Evolutionary conservation across 2,797 vertebrate genomes (phyloP).

Genomic region (Sphenopsis melanotis): DNA sequence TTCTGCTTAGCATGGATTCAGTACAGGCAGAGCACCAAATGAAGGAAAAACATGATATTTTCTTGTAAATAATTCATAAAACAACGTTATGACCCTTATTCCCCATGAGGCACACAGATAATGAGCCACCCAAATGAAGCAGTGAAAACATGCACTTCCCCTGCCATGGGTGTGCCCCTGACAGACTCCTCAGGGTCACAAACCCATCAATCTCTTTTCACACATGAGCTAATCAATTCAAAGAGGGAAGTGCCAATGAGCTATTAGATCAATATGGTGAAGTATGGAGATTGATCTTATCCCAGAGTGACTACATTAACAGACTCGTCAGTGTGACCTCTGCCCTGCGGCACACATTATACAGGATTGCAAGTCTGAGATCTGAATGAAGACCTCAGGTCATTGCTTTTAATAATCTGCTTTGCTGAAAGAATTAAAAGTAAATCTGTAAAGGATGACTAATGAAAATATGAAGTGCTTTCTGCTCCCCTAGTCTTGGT

Average conservation of each 20-base stretch:
- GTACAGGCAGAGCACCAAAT: neutral
- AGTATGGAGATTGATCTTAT: conserved; percentile 88
- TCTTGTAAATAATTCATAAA: conserved; percentile 47
- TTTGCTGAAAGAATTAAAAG: conserved; percentile 54
- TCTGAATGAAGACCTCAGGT: conserved; percentile 64
- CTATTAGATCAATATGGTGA: conserved; percentile 81
- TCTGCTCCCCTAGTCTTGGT: neutral
- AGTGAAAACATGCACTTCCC: conserved; percentile 17
- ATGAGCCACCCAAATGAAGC: conserved; percentile 23
- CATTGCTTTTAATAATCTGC: conserved; percentile 72
- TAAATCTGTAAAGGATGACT: conserved; percentile 60
- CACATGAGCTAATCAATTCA: conserved; percentile 68
- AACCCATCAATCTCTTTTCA: conserved; percentile 71
- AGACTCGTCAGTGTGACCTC: conserved; percentile 83
- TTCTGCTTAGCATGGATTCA: neutral
- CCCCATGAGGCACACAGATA: neutral
- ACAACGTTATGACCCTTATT: conserved; percentile 7
- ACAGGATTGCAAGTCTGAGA: conserved; percentile 72
- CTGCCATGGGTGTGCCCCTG: conserved; percentile 11
- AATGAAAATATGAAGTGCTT: conserved; percentile 23
- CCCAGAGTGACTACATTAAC: conserved; percentile 87
- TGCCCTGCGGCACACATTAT: conserved; percentile 78
- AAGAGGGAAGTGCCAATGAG: conserved; percentile 74
- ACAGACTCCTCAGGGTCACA: conserved; percentile 59
- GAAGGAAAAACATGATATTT: neutral